phyloP scores from a whole-genome alignment of 2,113 vertebrate genomes.

The Trogon surrucura region DNA sequence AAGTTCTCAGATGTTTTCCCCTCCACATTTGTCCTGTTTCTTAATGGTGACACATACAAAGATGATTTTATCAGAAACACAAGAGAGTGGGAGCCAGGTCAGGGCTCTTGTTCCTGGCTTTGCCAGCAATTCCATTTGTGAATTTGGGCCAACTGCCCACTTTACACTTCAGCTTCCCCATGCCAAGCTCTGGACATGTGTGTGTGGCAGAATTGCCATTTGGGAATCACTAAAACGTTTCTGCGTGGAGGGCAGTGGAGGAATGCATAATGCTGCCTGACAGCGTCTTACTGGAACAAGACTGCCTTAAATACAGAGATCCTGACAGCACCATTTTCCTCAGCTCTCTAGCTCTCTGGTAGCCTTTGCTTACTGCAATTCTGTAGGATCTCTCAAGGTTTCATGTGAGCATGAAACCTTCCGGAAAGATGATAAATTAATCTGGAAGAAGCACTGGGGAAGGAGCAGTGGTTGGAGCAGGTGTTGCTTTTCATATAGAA shows the following conservation, averaged over 20 bases:
- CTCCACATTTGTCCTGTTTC: neutral
- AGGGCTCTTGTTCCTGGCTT: neutral
- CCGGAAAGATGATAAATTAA: neutral
- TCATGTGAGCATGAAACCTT: neutral
- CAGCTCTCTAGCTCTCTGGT: neutral
- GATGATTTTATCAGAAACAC: neutral
- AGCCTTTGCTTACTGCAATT: neutral
- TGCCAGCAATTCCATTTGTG: neutral
- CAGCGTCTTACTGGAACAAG: neutral
- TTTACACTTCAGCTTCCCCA: neutral
- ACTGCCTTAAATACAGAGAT: neutral
- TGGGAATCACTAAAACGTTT: neutral
- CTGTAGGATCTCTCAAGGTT: neutral
- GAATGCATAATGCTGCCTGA: neutral
- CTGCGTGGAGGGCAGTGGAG: neutral
- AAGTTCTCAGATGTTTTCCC: neutral
- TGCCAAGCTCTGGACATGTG: neutral
- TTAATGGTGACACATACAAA: neutral
- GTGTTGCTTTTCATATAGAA: neutral
- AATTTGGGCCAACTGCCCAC: neutral
- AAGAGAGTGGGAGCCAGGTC: neutral
- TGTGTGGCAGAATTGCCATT: neutral
- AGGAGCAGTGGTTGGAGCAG: neutral
- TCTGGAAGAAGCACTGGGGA: neutral
- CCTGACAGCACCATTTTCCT: neutral